Base-by-base conservation (phyloP, 2,113 vertebrate species). In the Tiliqua scincoides region DNA sequence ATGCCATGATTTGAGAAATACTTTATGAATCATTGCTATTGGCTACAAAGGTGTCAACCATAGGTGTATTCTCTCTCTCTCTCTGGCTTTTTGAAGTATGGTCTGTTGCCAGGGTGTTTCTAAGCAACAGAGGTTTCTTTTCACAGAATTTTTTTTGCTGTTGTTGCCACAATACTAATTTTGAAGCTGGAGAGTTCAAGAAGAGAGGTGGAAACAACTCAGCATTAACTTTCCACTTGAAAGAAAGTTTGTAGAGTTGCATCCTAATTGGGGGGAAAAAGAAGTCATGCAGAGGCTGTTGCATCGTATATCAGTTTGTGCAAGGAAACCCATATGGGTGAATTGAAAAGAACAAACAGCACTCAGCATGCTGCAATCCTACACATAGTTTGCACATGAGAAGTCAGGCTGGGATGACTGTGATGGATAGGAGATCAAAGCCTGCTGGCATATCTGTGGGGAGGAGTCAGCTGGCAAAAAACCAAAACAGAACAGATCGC, bases 121-220 rank as follows among this genome's bases (percentile, higher is more conserved):
- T 62, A 85, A 62, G 87, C 82, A 84, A 80, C 82, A 27, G 70
- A 84, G 70, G 79, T 84, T 88, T 88, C 87, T 30, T 83, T 73
- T 84, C 30, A 54, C 61, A 74, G 48, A 43, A 84, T 65, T 79
- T 75, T 79, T 75, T n/a, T 32, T 72, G 62, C 43, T 54, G 32
- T 84, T 75, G 40, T 52, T 57, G 52, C 61, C 67, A 80, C 59
- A 54, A 67, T 57, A n/a, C 48, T 67, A 74, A 68, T 75, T 80
- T 52, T 75, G 62, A 85, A 85, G 82, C 61, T 37, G 20, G 20
- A 84, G 40, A 25, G 12, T 27, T 79, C 30, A 65, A 80, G 9
- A 40, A 37, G 32, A 67, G 10, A 88, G 76, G 59, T 73, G 52
- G 37, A 73, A 80, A 75, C 43, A 67, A 61, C 20, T 88, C 71